phyloP scores from a whole-genome alignment of 2,888 invertebrate species.

The Odontothrips loti region DNA sequence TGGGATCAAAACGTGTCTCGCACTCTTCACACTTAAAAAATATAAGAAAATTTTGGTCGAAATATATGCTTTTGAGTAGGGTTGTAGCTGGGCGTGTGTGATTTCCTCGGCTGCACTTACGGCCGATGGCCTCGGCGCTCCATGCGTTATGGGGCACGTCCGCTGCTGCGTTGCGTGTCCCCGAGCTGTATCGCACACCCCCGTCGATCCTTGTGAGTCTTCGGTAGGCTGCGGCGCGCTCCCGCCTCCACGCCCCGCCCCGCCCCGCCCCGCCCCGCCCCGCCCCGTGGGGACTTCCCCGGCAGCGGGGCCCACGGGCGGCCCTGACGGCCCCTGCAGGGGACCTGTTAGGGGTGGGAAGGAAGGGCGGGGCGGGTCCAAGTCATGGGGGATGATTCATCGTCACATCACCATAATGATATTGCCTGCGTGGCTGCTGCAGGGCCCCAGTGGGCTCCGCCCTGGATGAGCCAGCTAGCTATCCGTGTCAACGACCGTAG shows the following conservation, averaged over 20 bases:
- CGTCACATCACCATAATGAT: slow-evolving; percentile 1
- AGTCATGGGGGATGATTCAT: slow-evolving; percentile 8
- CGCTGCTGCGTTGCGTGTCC: slow-evolving; percentile 28
- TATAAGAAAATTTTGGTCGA: too few relatives aligned
- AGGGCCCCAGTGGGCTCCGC: not conserved
- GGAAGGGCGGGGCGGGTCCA: not conserved
- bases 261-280: too few relatives aligned
- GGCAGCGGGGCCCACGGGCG: too few relatives aligned
- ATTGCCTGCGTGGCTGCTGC: not conserved
- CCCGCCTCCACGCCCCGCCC: too few relatives aligned
- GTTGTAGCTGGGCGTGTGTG: too few relatives aligned
- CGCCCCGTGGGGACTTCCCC: too few relatives aligned
- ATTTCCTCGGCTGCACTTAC: not conserved
- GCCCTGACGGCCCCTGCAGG: too few relatives aligned
- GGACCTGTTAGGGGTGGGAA: too few relatives aligned
- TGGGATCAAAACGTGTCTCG: too few relatives aligned
- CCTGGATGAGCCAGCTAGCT: not conserved
- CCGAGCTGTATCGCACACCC: slow-evolving; percentile 34
- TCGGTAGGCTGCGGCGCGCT: too few relatives aligned
- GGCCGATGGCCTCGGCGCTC: not conserved
- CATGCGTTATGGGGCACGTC: not conserved
- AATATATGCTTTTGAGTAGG: too few relatives aligned
- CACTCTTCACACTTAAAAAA: too few relatives aligned
- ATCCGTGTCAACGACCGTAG: not conserved
- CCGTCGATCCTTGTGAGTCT: not conserved